These are phyloP conservation scores for Gnathonemus longibarbis DNA, from an alignment of 2,113 vertebrate species.

Conservation along the genomic window DNA sequence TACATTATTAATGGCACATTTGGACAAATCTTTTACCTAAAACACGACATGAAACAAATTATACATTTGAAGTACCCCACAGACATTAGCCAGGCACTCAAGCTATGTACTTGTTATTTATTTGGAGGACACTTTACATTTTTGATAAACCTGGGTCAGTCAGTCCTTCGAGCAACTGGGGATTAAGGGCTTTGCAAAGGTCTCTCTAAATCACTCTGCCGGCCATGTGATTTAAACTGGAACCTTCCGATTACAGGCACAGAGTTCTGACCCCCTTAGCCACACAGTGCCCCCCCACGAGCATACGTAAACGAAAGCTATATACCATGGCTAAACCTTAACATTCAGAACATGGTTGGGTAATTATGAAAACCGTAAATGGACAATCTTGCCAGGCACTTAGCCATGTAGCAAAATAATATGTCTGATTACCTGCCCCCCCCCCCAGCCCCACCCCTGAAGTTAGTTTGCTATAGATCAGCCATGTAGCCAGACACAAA, in stretches of 20 bases:
- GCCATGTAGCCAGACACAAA: background rate
- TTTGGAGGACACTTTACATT: background rate
- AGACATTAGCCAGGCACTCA: background rate
- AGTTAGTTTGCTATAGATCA: background rate
- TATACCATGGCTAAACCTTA: background rate
- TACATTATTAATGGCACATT: background rate
- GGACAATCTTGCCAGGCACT: background rate
- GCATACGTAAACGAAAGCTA: background rate
- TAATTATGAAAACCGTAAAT: background rate
- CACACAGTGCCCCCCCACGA: background rate
- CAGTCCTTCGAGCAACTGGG: background rate
- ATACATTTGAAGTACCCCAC: background rate
- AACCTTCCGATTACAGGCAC: background rate
- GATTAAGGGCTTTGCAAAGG: background rate
- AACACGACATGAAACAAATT: background rate
- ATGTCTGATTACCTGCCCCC: background rate
- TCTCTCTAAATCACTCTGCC: background rate
- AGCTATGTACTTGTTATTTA: background rate
- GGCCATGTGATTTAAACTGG: background rate
- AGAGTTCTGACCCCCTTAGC: background rate
- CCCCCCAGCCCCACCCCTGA: background rate
- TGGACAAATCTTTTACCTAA: background rate
- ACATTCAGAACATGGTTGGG: background rate
- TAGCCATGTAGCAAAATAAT: background rate
- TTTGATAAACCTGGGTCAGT: background rate